Base-by-base conservation (phyloP, 2,888 invertebrate species). In the Limnephilus lunatus region DNA sequence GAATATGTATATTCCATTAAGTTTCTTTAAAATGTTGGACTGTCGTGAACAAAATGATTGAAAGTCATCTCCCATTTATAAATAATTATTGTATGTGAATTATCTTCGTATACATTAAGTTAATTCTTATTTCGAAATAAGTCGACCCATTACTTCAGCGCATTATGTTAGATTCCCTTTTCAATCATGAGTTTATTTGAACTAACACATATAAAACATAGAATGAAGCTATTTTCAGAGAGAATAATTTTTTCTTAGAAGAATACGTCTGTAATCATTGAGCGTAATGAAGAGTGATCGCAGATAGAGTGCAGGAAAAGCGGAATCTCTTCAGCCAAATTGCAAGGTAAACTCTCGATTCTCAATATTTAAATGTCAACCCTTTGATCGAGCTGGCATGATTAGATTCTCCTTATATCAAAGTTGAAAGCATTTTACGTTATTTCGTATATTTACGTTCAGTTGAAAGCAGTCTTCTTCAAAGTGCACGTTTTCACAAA, bases 401-500 rank as follows among this genome's bases (percentile, higher is more conserved):
- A 85, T 85, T 85, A 39, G 85, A 85, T 85, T 85, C 85, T 44
- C n/a, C 85, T 35, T 85, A 39, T 35, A n/a, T 85, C 35, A 35
- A 85, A 39, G 39, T 5, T 39, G 85, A 44, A 85, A 44, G 15
- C n/a, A n/a, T 85, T 85, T 85, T n/a, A 85, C 85, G 35, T 90
- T 90, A 90, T 90, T 90, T 90, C 68, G 90, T 90, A 85, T 85
- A 90, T 90, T 83, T 85, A 85, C 90, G 19, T 11, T 85, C 85
- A 44, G 85, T 83, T 83, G 30, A 31, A 83, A 83, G 83, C 83
- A 32, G 83, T 68, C 83, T 32, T 9, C 83, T 83, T 32, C 83
- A 83, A 83, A 83, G 83, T 83, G 83, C 83, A 83, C 35, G 31
- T 35, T 83, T 35, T 35, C 83, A 32, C 32, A 32, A 35, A 83